Base-by-base conservation (phyloP, 2,797 vertebrate species). In the Gymnothorax javanicus region DNA sequence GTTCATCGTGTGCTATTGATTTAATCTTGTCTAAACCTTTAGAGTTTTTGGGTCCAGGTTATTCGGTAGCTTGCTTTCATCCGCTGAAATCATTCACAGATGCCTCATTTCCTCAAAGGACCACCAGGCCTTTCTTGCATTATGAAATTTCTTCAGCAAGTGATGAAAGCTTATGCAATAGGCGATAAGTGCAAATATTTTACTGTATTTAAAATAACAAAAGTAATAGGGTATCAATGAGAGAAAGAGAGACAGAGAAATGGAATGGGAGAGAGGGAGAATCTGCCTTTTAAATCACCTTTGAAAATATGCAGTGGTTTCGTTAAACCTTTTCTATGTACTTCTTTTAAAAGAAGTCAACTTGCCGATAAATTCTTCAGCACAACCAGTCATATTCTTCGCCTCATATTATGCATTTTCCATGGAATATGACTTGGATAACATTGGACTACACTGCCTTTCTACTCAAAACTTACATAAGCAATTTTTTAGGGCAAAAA, bases 111-210 rank as follows among this genome's bases (percentile, higher is more conserved):
- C 54, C 69, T 50, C 33, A 12, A 71, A 57, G 7, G 20, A 52
- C 57, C 8, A 60, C 56, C 75, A 43, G n/a, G 33, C 33, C 33
- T 43, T 12, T 59, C 75, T 85, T 71, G 58, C 84, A 73, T 88
- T 86, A 73, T 83, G 58, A 83, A 85, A 86, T 33, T 75, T n/a
- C 56, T 83, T 75, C 43, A 27, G 81, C 64, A 20, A 84, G 79
- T 83, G 84, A 59, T 15, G 81, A 86, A 82, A 85, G 77, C 52
- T 52, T n/a, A 83, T 83, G 56, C 64, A 81, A 83, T 52, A 56
- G 67, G 27, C 8, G 25, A 25, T 83, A 75, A 15, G 20, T 20
- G 59, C 25, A 77, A 73, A 50, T 77, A 43, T n/a, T 59, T 64
- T n/a, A 67, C 13, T 2, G 58, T 56, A 73, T 62, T 9, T 84